These are phyloP conservation scores for Murina feae DNA, from an alignment of 2,113 vertebrate species.

Conservation along the genomic window DNA sequence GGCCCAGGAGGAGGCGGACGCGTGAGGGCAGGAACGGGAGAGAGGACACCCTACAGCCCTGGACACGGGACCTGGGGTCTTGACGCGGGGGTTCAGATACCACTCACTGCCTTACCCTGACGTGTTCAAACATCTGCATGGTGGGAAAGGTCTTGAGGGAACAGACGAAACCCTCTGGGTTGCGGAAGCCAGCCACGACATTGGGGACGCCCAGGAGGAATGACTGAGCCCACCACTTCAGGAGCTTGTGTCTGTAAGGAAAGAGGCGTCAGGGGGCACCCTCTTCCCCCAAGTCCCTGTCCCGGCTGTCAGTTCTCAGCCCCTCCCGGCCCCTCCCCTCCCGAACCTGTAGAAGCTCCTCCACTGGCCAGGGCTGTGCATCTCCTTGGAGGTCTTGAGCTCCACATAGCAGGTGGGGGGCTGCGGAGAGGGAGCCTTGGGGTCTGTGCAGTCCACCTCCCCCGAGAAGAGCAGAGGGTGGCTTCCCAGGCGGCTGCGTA, in stretches of 20 bases:
- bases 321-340: background rate
- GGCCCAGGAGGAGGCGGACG: background rate
- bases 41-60: background rate
- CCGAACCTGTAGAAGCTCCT: constrained; percentile 89
- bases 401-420: constrained; percentile 90
- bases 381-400: constrained; percentile 91
- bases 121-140: constrained; percentile 88
- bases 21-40: background rate
- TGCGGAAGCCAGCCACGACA: constrained; percentile 89
- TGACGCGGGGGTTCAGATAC: too few relatives aligned
- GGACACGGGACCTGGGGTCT: background rate
- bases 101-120: constrained; percentile 81
- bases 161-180: constrained; percentile 85
- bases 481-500: constrained; percentile 86
- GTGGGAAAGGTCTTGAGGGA: constrained; percentile 86
- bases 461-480: constrained; percentile 90
- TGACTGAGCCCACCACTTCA: constrained; percentile 96
- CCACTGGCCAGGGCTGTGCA: constrained; percentile 87
- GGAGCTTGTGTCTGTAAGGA: constrained; percentile 87
- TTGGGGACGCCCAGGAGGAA: constrained; percentile 91
- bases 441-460: constrained; percentile 90
- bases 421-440: constrained; percentile 74
- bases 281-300: background rate
- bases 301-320: background rate
- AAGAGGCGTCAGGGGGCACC: background rate